phyloP scores from a whole-genome alignment of 2,113 vertebrate species.

The Serilophus lunatus region DNA sequence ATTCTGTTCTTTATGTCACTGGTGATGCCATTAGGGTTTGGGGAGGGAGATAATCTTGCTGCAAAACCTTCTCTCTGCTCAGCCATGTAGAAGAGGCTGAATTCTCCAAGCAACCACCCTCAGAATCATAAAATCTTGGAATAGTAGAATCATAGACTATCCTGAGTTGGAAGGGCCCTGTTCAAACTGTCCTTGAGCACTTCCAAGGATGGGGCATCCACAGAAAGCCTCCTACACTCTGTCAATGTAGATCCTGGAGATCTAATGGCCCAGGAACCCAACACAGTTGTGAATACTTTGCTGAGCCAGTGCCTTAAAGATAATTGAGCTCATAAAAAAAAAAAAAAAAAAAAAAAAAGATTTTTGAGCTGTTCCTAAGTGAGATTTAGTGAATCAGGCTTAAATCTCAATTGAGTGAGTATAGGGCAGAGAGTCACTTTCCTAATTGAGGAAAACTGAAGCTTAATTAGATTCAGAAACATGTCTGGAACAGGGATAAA shows the following conservation, averaged over 20 bases:
- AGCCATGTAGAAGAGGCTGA: not conserved
- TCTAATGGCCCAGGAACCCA: not conserved
- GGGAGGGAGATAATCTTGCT: not conserved
- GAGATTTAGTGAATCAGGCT: not conserved
- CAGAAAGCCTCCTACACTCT: accelerated
- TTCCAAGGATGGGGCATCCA: not conserved
- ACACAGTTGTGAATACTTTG: not conserved
- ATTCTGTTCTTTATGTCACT: not conserved
- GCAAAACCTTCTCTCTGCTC: not conserved
- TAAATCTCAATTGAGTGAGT: not conserved
- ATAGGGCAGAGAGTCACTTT: not conserved
- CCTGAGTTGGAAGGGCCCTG: not conserved
- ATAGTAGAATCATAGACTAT: not conserved
- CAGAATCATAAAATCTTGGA: not conserved
- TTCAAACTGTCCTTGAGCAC: not conserved
- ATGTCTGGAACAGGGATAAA: not conserved
- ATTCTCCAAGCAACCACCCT: not conserved
- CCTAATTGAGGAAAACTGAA: not conserved
- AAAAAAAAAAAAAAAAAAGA: accelerated
- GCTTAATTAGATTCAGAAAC: not conserved
- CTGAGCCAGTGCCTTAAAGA: not conserved
- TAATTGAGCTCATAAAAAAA: not conserved
- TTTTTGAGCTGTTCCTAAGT: not conserved
- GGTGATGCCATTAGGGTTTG: not conserved
- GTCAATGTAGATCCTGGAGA: not conserved